These are phyloP conservation scores for Stenchaetothrips biformis DNA, from an alignment of 2,888 invertebrate species.

Conservation along the genomic window DNA sequence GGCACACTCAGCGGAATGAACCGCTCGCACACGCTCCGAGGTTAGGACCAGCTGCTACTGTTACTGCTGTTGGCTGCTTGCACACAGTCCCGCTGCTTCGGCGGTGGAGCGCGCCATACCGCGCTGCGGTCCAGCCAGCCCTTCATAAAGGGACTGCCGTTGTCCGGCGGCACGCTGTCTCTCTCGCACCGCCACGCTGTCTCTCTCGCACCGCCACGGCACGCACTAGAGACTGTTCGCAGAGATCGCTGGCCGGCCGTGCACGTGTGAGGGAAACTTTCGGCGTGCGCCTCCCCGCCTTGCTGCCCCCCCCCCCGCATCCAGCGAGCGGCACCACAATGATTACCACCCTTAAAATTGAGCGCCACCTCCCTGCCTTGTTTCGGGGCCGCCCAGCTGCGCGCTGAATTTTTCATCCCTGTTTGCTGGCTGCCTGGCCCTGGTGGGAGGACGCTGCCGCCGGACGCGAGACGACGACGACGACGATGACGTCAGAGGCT, in stretches of 20 bases:
- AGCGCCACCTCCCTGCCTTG: too few relatives aligned
- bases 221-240: too few relatives aligned
- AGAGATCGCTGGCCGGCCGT: too few relatives aligned
- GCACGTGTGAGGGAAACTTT: too few relatives aligned
- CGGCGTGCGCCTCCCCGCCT: too few relatives aligned
- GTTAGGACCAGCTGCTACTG: constrained; percentile 1
- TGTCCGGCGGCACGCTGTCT: neutral
- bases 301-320: too few relatives aligned
- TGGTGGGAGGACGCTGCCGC: neutral
- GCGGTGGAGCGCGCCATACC: too few relatives aligned
- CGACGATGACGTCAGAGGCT: neutral
- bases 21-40: neutral
- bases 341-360: too few relatives aligned
- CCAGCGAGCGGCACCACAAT: too few relatives aligned
- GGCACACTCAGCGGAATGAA: neutral
- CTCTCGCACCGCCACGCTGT: neutral
- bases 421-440: neutral
- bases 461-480: neutral
- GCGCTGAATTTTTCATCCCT: neutral
- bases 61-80: neutral
- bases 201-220: too few relatives aligned
- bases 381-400: too few relatives aligned
- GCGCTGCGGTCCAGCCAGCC: neutral
- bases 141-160: neutral
- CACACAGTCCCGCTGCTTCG: too few relatives aligned